Percentiles rank a stretch among this genome's conserved stretches.
Conservation (phyloP, 2,113 vertebrate species). For the Vimba vimba region DNA sequence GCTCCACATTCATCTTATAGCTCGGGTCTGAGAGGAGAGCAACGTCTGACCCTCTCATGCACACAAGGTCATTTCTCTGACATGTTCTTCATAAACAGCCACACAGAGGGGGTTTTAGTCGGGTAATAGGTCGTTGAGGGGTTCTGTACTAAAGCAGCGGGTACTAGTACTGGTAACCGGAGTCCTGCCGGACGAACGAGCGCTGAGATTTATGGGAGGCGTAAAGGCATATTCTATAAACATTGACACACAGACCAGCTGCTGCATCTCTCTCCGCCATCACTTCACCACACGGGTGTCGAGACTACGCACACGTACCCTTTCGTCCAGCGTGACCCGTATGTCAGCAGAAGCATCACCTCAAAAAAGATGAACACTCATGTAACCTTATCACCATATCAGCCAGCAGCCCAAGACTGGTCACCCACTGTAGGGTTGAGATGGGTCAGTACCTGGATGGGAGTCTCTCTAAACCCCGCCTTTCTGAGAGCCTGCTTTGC, state of each 20-base stretch:
- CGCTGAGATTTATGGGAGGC: slow-evolving; percentile 72
- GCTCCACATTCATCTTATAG: too few relatives aligned
- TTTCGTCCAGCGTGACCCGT: slow-evolving; percentile 69
- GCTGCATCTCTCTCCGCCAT: slow-evolving; percentile 48
- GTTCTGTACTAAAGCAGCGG: neutral
- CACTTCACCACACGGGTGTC: neutral
- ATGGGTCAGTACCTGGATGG: too few relatives aligned
- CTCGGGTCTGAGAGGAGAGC: too few relatives aligned
- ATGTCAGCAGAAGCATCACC: slow-evolving; percentile 61
- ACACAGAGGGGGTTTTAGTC: slow-evolving; percentile 5
- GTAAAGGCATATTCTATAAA: slow-evolving; percentile 81
- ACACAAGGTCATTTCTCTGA: slow-evolving; percentile 16
- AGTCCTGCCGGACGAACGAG: slow-evolving; percentile 63
- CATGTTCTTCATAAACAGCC: neutral
- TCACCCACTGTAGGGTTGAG: too few relatives aligned
- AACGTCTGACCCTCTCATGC: too few relatives aligned
- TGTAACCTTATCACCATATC: too few relatives aligned
- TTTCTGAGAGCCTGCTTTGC: too few relatives aligned
- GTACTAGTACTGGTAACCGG: slow-evolving; percentile 58
- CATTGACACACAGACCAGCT: slow-evolving; percentile 79
- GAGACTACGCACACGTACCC: neutral
- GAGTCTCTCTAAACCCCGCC: too few relatives aligned
- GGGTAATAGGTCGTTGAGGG: neutral
- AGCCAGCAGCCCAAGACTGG: too few relatives aligned
- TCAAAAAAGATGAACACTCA: neutral